phyloP scores from a whole-genome alignment of 2,797 vertebrate genomes.

The Scarus forsteni region DNA sequence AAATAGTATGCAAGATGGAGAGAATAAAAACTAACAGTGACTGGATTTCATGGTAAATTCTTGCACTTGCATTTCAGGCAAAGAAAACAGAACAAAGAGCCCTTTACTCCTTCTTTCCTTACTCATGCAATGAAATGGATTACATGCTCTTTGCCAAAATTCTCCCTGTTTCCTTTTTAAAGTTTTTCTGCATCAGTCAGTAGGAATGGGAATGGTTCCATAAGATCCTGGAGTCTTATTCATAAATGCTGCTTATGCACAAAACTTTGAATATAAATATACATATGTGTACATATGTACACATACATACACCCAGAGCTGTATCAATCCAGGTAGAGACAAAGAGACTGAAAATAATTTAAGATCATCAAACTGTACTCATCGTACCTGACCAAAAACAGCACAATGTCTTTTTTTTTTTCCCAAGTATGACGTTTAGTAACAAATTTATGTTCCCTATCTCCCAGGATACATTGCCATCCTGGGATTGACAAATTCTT shows the following conservation, averaged over 20 bases:
- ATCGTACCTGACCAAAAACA: no score
- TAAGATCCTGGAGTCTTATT: not conserved
- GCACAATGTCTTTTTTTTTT: no score
- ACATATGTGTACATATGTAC: no score
- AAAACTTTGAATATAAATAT: no score
- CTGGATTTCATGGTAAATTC: conserved; percentile 40
- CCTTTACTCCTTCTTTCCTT: conserved; percentile 4
- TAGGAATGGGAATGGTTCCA: not conserved
- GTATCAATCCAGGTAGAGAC: not conserved
- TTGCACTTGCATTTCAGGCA: conserved; percentile 38
- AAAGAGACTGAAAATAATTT: not conserved
- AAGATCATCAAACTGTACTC: no score
- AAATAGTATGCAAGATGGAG: conserved; percentile 1
- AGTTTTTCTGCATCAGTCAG: not conserved
- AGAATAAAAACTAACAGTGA: conserved; percentile 26
- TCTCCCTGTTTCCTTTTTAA: not conserved
- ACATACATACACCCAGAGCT: no score
- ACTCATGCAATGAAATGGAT: conserved; percentile 10
- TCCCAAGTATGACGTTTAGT: no score
- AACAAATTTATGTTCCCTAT: no score
- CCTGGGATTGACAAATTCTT: no score
- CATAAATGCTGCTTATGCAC: not conserved
- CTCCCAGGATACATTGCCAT: no score
- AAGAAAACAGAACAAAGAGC: conserved; percentile 43
- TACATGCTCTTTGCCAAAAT: not conserved